phyloP scores from a whole-genome alignment of 1,140 invertebrate genomes.

The Aradophagus sp. region DNA sequence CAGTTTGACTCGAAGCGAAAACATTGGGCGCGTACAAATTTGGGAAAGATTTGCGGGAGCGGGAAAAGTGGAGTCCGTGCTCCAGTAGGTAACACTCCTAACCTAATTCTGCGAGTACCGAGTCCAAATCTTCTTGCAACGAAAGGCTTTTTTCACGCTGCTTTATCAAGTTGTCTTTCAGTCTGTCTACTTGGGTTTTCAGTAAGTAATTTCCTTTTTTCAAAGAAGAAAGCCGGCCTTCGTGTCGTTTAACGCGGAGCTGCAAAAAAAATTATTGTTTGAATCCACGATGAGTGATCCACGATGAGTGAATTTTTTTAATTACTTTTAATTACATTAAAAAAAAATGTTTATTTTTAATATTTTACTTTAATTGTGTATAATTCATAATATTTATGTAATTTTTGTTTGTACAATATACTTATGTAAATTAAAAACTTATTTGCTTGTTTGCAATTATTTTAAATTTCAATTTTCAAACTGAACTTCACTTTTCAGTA shows the following conservation, averaged over 20 bases:
- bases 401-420: no score
- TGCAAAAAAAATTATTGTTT: constrained; percentile 67
- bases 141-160: constrained; percentile 84
- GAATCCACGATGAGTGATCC: no score
- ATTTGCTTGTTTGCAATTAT: no score
- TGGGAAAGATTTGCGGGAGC: no score
- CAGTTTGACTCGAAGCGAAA: constrained; percentile 12
- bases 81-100: constrained; percentile 59
- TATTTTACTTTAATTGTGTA: no score
- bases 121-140: constrained; percentile 88
- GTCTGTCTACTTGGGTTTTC: constrained; percentile 87
- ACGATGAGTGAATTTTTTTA: no score
- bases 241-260: constrained; percentile 82
- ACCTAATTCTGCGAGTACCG: constrained; percentile 83
- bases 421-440: no score
- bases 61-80: constrained; percentile 1
- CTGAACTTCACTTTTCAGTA: no score
- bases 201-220: constrained; percentile 91
- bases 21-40: constrained; percentile 13
- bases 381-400: no score
- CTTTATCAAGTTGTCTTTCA: constrained; percentile 88
- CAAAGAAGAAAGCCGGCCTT: constrained; percentile 83
- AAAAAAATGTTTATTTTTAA: no score
- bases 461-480: no score
- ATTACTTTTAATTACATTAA: no score